phyloP scores from a whole-genome alignment of 2,888 invertebrate genomes.

The Folsomia candida region DNA sequence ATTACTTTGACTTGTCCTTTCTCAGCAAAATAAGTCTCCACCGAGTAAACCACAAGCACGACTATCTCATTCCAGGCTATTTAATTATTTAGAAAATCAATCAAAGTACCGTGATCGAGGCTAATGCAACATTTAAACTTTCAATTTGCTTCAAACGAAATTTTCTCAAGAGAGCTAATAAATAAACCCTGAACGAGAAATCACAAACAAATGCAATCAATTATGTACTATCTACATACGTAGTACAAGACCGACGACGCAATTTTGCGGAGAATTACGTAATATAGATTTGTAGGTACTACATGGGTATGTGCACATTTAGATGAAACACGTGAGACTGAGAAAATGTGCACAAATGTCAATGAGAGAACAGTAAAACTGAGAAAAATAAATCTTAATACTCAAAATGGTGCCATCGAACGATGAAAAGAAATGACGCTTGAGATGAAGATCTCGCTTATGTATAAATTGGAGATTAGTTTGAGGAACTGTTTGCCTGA shows the following conservation, averaged over 20 bases:
- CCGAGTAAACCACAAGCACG: background rate
- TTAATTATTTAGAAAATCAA: constrained; percentile 45
- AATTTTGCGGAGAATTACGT: no score
- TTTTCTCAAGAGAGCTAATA: background rate
- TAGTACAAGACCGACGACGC: no score
- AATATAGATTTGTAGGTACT: no score
- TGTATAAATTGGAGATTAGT: background rate
- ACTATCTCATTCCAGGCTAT: background rate
- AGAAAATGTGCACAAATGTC: background rate
- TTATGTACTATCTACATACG: no score
- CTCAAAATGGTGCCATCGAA: background rate
- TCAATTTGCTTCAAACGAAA: constrained; percentile 4
- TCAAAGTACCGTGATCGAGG: constrained; percentile 47
- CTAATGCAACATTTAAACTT: constrained; percentile 48
- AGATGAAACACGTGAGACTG: background rate
- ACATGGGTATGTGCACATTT: no score
- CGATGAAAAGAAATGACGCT: background rate
- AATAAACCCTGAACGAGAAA: background rate
- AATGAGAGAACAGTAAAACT: background rate
- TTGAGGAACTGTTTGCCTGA: constrained; percentile 15
- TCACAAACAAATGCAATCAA: background rate
- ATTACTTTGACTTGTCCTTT: background rate
- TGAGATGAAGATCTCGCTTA: background rate
- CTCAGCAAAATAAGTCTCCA: background rate
- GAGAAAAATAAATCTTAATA: background rate